Percentiles rank a stretch among this genome's conserved stretches.
Evolutionary conservation across 2,113 vertebrate genomes (phyloP).

Genomic region (Macrotus californicus): DNA sequence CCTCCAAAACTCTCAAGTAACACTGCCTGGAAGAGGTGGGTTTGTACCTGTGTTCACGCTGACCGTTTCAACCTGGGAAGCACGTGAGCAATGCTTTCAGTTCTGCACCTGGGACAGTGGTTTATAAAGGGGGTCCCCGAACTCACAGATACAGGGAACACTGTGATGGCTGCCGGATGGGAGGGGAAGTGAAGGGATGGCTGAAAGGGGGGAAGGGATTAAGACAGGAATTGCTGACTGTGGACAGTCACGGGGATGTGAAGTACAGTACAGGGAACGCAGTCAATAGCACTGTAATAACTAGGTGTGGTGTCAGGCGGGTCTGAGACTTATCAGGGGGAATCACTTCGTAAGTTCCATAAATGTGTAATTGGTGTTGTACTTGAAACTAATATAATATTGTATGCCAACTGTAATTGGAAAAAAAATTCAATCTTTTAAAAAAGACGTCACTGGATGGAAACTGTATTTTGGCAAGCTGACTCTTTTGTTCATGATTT

Average conservation of each 20-base stretch:
- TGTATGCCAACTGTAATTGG: not conserved
- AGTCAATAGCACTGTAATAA: not conserved
- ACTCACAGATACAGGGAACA: not conserved
- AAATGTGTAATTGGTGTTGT: not conserved
- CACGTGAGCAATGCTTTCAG: not conserved
- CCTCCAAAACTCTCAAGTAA: not conserved
- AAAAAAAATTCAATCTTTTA: not conserved
- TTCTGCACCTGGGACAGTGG: not conserved
- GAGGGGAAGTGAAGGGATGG: not conserved
- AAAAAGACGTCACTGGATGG: not conserved
- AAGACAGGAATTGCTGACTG: not conserved
- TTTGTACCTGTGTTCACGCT: not conserved
- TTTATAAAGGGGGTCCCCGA: not conserved
- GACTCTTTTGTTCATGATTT: not conserved
- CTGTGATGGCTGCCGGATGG: not conserved
- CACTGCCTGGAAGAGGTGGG: not conserved
- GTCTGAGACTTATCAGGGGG: not conserved
- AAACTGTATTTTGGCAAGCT: not conserved
- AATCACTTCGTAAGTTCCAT: not conserved
- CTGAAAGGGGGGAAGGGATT: not conserved
- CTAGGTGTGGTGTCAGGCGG: not conserved
- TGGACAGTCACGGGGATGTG: not conserved
- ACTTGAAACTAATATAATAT: not conserved
- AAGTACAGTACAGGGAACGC: not conserved
- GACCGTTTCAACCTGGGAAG: not conserved